Percentiles rank a stretch among this genome's conserved stretches.
phyloP scores from a whole-genome alignment of 1,140 invertebrate species.

The Ceratina japonica region DNA sequence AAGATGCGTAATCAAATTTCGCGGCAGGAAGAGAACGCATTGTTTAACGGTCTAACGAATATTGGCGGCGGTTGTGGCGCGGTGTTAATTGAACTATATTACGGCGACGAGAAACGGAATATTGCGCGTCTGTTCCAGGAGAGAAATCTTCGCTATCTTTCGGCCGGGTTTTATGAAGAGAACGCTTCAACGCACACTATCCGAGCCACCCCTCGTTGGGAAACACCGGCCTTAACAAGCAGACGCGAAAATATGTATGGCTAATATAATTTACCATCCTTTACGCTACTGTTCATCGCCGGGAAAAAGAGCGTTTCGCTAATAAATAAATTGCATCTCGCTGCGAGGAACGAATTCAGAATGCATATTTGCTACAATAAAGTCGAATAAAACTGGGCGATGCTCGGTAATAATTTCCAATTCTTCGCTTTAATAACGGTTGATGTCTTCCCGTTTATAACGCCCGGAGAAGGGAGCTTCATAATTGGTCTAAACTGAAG shows the following conservation, averaged over 20 bases:
- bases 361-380: not conserved
- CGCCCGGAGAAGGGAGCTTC: no score
- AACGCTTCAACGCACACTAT: not conserved
- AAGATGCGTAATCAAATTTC: constrained; percentile 22
- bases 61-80: constrained; percentile 26
- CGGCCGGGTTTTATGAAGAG: not conserved
- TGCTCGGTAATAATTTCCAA: not conserved
- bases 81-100: constrained; percentile 47
- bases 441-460: no score
- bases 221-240: not conserved
- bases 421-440: not conserved
- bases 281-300: not conserved
- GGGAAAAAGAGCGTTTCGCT: not conserved
- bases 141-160: not conserved
- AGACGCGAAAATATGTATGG: constrained; percentile 2
- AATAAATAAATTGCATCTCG: not conserved
- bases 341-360: not conserved
- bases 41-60: constrained; percentile 49
- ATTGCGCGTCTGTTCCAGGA: not conserved
- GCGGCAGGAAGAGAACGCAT: constrained; percentile 3
- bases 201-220: not conserved
- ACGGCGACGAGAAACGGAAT: not conserved
- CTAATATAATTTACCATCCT: constrained; percentile 21
- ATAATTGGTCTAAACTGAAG: no score
- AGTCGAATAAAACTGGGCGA: not conserved